A percentile compares a stretch with the other conserved stretches of the same genome.
These are phyloP conservation scores for Conistra vaccinii DNA, from an alignment of 2,888 invertebrate species.

Conservation along the genomic window DNA sequence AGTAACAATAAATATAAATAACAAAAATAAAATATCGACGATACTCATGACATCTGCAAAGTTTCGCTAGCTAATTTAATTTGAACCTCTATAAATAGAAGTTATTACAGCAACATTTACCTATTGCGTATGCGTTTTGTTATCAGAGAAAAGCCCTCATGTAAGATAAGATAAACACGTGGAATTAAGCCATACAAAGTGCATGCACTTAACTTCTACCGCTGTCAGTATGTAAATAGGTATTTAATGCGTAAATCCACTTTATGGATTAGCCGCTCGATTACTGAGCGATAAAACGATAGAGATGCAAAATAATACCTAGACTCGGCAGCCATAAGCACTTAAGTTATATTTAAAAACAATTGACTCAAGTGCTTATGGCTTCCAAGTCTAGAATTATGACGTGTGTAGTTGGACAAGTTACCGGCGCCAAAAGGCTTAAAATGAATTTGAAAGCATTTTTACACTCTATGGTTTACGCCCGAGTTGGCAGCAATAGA, in stretches of 20 bases:
- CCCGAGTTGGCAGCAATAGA: neutral
- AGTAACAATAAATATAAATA: too few species aligned
- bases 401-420: neutral
- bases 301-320: neutral
- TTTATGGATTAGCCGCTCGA: neutral
- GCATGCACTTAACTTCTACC: neutral
- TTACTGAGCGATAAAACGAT: neutral
- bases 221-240: conserved; percentile 1
- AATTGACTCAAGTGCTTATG: too few species aligned
- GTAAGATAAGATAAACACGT: conserved; percentile 11
- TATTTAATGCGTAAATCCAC: conserved; percentile 13
- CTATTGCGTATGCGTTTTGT: neutral
- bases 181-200: conserved; percentile 6
- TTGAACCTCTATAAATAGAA: neutral
- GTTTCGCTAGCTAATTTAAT: too few species aligned
- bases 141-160: neutral
- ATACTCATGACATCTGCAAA: too few species aligned
- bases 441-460: neutral
- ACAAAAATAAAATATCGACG: too few species aligned
- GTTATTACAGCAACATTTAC: neutral
- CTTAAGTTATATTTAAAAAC: too few species aligned
- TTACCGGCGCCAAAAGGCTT: neutral
- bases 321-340: too few species aligned
- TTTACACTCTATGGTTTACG: neutral
- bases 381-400: too few species aligned